These are phyloP conservation scores for Drosophila varians DNA, from an alignment of 1,140 invertebrate species.

Conservation along the genomic window DNA sequence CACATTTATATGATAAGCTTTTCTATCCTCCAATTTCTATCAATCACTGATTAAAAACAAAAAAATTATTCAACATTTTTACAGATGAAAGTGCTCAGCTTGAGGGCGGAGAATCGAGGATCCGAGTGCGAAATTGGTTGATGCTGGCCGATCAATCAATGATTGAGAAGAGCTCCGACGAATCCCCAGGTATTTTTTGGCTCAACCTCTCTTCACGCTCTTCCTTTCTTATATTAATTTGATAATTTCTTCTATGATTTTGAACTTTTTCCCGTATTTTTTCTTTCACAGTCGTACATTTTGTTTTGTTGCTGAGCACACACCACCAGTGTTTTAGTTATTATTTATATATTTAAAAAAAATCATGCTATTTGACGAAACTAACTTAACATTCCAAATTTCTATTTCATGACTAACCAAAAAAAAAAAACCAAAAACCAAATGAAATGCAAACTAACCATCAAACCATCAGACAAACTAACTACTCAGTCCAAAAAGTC, in stretches of 20 bases:
- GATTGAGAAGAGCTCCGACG: constrained; percentile 58
- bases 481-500: constrained; percentile 69
- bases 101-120: constrained; percentile 69
- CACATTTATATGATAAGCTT: constrained; percentile 23
- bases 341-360: constrained; percentile 2
- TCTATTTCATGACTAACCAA: constrained; percentile 61
- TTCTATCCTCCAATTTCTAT: background rate
- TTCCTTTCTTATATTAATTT: background rate
- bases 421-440: constrained; percentile 18
- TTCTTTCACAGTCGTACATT: constrained; percentile 72
- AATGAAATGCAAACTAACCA: constrained; percentile 38
- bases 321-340: constrained; percentile 21
- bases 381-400: constrained; percentile 53
- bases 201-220: background rate
- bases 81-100: constrained; percentile 57
- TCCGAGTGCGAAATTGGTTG: constrained; percentile 79
- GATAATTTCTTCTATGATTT: constrained; percentile 7
- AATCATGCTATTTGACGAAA: constrained; percentile 6
- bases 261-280: constrained; percentile 31
- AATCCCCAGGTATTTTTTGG: constrained; percentile 68
- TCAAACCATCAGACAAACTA: constrained; percentile 66
- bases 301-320: constrained; percentile 57
- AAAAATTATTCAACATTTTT: constrained; percentile 23
- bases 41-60: constrained; percentile 5
- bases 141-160: constrained; percentile 82